Evolutionary conservation across 2,113 vertebrate species (phyloP).

Genomic region (Sitta europaea): DNA sequence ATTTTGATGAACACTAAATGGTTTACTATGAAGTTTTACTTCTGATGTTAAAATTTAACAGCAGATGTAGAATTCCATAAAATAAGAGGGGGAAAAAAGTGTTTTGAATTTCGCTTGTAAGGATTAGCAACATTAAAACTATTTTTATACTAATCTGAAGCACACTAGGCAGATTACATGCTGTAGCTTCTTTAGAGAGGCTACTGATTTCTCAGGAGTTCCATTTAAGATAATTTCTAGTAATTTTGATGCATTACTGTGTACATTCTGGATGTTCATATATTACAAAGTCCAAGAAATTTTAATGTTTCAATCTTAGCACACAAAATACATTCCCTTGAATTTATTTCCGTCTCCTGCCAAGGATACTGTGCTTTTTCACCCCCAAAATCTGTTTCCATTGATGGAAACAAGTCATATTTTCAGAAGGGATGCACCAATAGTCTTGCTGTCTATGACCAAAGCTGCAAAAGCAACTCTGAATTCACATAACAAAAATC

Average conservation of each 20-base stretch:
- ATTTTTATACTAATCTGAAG: constrained; percentile 14
- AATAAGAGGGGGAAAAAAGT: not conserved
- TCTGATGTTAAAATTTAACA: not conserved
- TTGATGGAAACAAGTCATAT: not conserved
- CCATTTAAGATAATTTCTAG: not conserved
- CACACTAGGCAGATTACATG: not conserved
- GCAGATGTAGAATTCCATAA: not conserved
- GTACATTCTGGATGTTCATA: not conserved
- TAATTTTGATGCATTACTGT: not conserved
- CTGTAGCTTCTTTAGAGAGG: not conserved
- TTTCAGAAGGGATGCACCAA: not conserved
- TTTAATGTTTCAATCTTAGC: not conserved
- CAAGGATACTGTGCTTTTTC: not conserved
- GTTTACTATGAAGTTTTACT: not conserved
- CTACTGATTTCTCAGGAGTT: not conserved
- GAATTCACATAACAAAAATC: not conserved
- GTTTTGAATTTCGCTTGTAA: not conserved
- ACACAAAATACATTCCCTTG: not conserved
- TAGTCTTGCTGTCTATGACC: not conserved
- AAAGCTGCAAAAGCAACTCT: not conserved
- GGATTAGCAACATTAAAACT: not conserved
- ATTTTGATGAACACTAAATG: not conserved
- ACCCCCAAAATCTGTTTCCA: not conserved
- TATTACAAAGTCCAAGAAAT: not conserved
- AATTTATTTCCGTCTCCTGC: not conserved